A percentile compares a stretch with the other conserved stretches of the same genome.
Evolutionary conservation across 2,888 invertebrate species (phyloP).

Genomic region (Odontomyia ornata): DNA sequence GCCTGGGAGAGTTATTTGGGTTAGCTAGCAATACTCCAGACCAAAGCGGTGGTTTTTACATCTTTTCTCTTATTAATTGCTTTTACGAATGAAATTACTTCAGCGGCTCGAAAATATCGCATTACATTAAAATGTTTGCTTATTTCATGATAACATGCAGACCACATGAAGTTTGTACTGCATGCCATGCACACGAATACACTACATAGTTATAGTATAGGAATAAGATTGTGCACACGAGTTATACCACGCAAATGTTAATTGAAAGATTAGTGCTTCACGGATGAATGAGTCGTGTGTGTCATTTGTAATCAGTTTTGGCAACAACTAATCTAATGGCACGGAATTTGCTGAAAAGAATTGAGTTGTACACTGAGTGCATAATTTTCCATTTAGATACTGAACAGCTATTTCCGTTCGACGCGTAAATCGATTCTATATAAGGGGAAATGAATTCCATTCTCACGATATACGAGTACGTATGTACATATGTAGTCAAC

Average conservation of each 20-base stretch:
- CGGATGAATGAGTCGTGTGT: slow-evolving; percentile 6
- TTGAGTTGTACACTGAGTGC: too few relatives aligned
- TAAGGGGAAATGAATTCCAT: too few relatives aligned
- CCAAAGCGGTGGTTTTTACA: slow-evolving; percentile 6
- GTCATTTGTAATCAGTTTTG: slow-evolving; percentile 17
- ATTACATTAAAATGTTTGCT: slow-evolving; percentile 34
- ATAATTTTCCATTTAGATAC: too few relatives aligned
- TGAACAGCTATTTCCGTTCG: too few relatives aligned
- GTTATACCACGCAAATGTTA: slow-evolving; percentile 10
- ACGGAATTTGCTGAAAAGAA: too few relatives aligned
- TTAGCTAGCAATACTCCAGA: slow-evolving; percentile 18
- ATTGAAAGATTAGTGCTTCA: slow-evolving; percentile 23
- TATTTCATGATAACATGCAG: slow-evolving; percentile 17
- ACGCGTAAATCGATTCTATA: too few relatives aligned
- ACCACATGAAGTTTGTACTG: not conserved
- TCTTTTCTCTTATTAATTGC: slow-evolving; percentile 37
- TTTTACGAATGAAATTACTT: slow-evolving; percentile 27
- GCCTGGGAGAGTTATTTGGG: slow-evolving; percentile 41
- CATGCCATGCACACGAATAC: too few relatives aligned
- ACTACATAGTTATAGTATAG: too few relatives aligned
- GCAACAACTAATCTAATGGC: too few relatives aligned
- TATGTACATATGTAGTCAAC: too few relatives aligned
- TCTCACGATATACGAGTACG: too few relatives aligned
- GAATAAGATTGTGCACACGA: not conserved
- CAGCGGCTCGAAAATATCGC: slow-evolving; percentile 37